A percentile compares a stretch with the other conserved stretches of the same genome.
Conservation (phyloP, 2,888 invertebrate species). For the Leucophora obtusa region DNA sequence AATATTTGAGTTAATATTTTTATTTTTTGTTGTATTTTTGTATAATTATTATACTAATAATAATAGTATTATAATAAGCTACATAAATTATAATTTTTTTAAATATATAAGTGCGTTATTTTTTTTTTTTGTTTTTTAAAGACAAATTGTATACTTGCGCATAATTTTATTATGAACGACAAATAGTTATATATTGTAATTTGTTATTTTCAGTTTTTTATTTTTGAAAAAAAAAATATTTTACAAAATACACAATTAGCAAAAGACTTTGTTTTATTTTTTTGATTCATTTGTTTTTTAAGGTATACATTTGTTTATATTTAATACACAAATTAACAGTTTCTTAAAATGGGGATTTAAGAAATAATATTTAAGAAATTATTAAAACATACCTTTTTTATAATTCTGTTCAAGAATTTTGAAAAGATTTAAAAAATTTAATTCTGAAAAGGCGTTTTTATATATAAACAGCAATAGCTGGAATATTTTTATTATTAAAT, state of each 20-base stretch:
- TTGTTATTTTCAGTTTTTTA: too few species aligned
- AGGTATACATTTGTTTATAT: background rate
- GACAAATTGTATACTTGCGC: slow-evolving; percentile 43
- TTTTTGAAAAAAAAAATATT: slow-evolving; percentile 49
- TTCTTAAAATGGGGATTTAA: background rate
- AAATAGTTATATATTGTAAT: slow-evolving; percentile 19
- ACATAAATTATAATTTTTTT: slow-evolving; percentile 23
- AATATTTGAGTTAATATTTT: slow-evolving; percentile 59
- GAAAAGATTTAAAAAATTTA: background rate
- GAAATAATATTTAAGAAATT: background rate
- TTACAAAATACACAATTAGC: slow-evolving; percentile 61
- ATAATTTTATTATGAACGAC: slow-evolving; percentile 54
- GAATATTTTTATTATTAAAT: background rate
- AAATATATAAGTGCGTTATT: slow-evolving; percentile 25
- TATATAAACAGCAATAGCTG: background rate
- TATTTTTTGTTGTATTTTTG: slow-evolving; percentile 43
- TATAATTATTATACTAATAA: slow-evolving; percentile 36
- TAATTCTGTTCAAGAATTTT: too few species aligned
- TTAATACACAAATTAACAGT: background rate
- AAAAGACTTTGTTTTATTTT: slow-evolving; percentile 28
- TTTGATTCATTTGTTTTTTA: background rate
- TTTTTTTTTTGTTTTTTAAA: slow-evolving; percentile 30
- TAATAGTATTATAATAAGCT: slow-evolving; percentile 26
- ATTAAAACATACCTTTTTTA: too few species aligned
- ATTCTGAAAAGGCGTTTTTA: background rate